Conservation (phyloP, 53 echinoderm and acorn worm species). For the Stichopus horrens region DNA sequence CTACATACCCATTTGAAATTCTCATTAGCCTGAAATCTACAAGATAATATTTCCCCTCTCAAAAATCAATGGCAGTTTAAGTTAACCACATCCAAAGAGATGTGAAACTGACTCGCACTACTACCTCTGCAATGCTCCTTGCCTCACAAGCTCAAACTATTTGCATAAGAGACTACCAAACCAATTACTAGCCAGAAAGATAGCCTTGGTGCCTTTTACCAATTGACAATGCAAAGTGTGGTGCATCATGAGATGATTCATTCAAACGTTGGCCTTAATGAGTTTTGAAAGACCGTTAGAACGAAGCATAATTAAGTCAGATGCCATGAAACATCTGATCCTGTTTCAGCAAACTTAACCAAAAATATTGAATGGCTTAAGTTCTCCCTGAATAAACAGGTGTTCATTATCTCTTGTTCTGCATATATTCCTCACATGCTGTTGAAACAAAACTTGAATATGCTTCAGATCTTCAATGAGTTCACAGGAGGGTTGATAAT, state of each 20-base stretch:
- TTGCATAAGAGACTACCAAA: constrained; percentile 35
- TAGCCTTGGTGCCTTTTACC: constrained; percentile 18
- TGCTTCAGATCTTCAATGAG: not conserved
- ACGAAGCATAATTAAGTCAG: constrained; percentile 19
- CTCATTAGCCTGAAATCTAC: constrained; percentile 1
- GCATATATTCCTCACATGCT: not conserved
- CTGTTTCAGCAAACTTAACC: constrained; percentile 18
- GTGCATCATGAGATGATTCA: constrained; percentile 20
- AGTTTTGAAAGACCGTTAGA: constrained; percentile 39
- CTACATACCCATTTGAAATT: not conserved
- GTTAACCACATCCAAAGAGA: not conserved
- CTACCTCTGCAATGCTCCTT: not conserved
- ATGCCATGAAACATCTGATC: constrained; percentile 33
- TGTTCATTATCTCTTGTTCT: not conserved
- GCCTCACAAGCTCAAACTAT: constrained; percentile 2
- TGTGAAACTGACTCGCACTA: constrained; percentile 19
- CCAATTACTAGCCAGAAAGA: constrained; percentile 11
- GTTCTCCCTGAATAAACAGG: not conserved
- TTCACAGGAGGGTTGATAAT: not conserved
- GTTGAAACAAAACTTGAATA: not conserved
- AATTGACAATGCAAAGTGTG: constrained; percentile 5
- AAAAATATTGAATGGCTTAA: not conserved
- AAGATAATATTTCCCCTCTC: constrained; percentile 6
- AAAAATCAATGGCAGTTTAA: constrained; percentile 16
- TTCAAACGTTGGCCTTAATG: constrained; percentile 13